phyloP scores from a whole-genome alignment of 2,113 vertebrate genomes.

The Saguinus imperator region DNA sequence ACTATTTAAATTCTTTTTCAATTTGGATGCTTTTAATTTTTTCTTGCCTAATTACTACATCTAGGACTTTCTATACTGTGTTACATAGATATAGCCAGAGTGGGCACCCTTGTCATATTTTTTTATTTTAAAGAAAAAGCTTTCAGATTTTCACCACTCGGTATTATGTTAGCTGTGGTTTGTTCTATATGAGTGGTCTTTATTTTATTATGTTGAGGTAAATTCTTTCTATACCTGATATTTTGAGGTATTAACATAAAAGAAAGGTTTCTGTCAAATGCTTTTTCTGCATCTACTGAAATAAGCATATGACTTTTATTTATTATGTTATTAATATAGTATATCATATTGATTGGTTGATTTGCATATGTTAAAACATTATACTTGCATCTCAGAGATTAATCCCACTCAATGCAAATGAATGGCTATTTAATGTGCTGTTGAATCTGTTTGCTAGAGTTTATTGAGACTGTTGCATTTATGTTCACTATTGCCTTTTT shows the following conservation, averaged over 20 bases:
- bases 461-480: background rate
- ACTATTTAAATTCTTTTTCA: background rate
- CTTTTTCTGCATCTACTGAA: background rate
- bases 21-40: background rate
- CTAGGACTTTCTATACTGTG: background rate
- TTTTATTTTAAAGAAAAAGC: background rate
- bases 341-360: background rate
- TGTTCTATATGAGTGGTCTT: background rate
- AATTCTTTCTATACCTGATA: background rate
- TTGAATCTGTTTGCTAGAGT: background rate
- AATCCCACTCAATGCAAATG: background rate
- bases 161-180: background rate
- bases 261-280: background rate
- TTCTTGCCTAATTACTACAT: background rate
- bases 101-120: background rate
- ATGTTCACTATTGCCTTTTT: background rate
- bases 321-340: background rate
- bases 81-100: background rate
- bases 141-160: background rate
- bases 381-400: background rate
- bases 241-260: background rate
- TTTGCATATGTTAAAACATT: background rate
- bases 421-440: background rate
- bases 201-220: background rate
- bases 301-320: background rate